Base-by-base conservation (phyloP, 1,140 invertebrate species). In the Goniozus legneri region DNA sequence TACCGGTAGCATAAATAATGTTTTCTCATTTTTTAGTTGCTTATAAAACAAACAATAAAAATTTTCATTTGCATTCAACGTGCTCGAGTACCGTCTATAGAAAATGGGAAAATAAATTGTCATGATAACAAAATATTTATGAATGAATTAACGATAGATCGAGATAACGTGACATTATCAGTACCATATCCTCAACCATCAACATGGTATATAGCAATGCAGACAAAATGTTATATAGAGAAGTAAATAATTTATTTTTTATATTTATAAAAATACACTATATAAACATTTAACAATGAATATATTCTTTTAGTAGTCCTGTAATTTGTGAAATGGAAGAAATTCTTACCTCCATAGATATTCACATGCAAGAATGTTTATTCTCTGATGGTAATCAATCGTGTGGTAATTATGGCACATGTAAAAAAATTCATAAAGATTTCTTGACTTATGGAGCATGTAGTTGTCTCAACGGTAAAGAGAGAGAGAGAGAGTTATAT, bases 161-260 rank as follows among this genome's bases (percentile, higher is more conserved):
- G 52, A 51, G 50, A 60, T 2, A 52, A 71, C 52, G 55, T 57
- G 20, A 70, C 51, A 36, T 55, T 79, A 32, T 55, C 76, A 24
- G 75, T 82, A 53, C 78, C 79, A 36, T 82, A 77, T 71, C 80
- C 80, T 4, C 69, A 76, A 50, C 70, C 79, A 21, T 78, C 79
- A 50, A 67, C 56, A 1, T 83, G 79, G 79, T 81, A 77, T 44
- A 63, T 80, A 41, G 66, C 71, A 21, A 62, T 79, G 20, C 59
- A 67, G 43, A 58, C 71, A 4, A 66, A 55, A 44, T 81, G 78
- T 56, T 71, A 66, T 37, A 51, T 41, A 13, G 54, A 71, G 35
- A 59, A 60, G 73, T 75, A 64, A 55, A 27, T 47, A 37, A 43
- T 22, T 41, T 39, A 38, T 35, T 33, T 42, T 15, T 14, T 4